Conservation (phyloP, 2,797 vertebrate genomes). For the Periophthalmus magnuspinnatus region DNA sequence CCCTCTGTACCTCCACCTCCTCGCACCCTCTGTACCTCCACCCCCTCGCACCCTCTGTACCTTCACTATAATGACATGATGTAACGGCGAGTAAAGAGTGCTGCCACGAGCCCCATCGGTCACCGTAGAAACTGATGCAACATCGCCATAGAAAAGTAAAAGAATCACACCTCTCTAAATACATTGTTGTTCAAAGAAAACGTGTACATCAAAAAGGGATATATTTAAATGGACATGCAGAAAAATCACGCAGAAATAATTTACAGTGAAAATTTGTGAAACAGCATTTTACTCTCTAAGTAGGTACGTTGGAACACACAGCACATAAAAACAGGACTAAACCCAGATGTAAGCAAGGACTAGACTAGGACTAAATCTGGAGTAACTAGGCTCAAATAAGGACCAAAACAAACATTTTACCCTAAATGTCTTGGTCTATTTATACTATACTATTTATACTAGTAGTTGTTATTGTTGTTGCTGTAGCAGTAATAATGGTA, state of each 20-base stretch:
- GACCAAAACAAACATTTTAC: no score
- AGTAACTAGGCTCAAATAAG: no score
- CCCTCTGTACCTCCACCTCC: neutral
- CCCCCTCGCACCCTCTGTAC: slow-evolving; percentile 1
- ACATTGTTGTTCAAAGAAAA: neutral
- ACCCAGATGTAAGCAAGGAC: neutral
- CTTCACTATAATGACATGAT: slow-evolving; percentile 30
- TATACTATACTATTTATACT: no score
- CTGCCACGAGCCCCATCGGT: slow-evolving; percentile 6
- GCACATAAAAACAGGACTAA: neutral
- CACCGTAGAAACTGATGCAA: slow-evolving; percentile 3
- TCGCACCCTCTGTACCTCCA: slow-evolving; percentile 3
- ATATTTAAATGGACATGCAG: no score
- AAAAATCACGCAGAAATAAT: no score
- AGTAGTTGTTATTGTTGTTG: no score
- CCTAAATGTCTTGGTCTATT: no score
- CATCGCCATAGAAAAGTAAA: neutral
- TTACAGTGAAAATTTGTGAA: no score
- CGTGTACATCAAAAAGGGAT: neutral
- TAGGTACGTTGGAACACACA: no score
- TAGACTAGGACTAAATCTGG: no score
- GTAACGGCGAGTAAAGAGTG: slow-evolving; percentile 32
- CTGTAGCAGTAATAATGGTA: no score
- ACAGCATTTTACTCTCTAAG: no score
- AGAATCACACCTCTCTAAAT: neutral